Evolutionary conservation across 2,797 vertebrate genomes (phyloP), one percentile per base, ranked within the genome.

Genomic region (Tragelaphus eurycerus): DNA sequence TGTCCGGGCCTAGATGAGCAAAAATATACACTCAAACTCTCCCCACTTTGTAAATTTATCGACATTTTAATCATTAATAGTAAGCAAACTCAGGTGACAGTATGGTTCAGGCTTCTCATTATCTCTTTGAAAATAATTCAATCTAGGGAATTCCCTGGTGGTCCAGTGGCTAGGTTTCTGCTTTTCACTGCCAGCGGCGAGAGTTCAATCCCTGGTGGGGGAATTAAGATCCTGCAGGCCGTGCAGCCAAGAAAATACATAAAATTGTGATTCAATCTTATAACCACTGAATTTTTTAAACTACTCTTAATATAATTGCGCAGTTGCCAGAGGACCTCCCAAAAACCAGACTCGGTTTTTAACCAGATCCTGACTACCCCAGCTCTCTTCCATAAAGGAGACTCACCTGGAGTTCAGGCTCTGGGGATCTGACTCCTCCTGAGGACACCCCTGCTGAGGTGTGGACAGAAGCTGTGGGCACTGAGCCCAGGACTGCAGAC

Each of bases 31-130:
- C 29, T 1, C 46, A 4, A 0, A 8, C 59, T n/a, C 27, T 43
- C 4, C 16, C 27, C 2, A 8, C 34, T 27, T 1, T 0, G 4
- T 38, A 34, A 13, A 1, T 9, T 8, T 13, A 29, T n/a, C 11
- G 0, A 2, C 12, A 9, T 4, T n/a, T 91, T 62, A 9, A 7
- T 82, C 48, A 31, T 6, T 25, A 19, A 43, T 3, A 19, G 86
- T n/a, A 3, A 64, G 7, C n/a, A 19, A 5, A 25, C 34, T 19
- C 21, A 9, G 60, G 23, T 25, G 27, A 8, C 34, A 29, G 52
- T 7, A 1, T 8, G 3, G 27, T 50, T 31, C 48, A 16, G 4
- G 50, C 25, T 54, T 19, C 54, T 25, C 27, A 15, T 29, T 9
- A 67, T 34, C 74, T 38, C 62, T 82, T 86, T 52, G n/a, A 78